Base-by-base conservation (phyloP, 2,888 invertebrate species). In the Drosophila parthenogenetica region DNA sequence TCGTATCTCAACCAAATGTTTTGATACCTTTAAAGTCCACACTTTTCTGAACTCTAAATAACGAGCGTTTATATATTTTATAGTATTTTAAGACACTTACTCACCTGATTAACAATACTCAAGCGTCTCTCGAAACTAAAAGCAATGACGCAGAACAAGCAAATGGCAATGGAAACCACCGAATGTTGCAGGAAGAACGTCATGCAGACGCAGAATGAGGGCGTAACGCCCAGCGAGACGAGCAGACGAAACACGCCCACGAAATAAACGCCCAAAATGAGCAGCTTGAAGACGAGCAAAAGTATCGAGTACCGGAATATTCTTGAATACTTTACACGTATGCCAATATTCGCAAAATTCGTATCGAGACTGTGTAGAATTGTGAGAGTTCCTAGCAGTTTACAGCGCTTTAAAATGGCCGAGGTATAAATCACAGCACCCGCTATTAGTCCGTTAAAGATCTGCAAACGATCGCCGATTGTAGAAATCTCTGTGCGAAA, bases 51-150 rank as follows among this genome's bases (percentile, higher is more conserved):
- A 22, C 5, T 3, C 1, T 22, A 22, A 3, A 5, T 22, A 22
- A 22, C 5, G 4, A 22, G 5, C 3, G 1, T 22, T 22, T 22
- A 22, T 3, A 22, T 22, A 5, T 22, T 5, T 1, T 22, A 22
- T 5, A 5, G 5, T 2, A 5, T 5, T 22, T 22, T 22, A 22
- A n/a, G 8, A 3, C 11, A 63, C 32, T 35, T 14, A 50, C 87
- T 85, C 74, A 92, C 92, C 92, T 91, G 89, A 75, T 92, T 91
- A 11, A 92, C 67, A 67, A 92, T 90, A 19, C 85, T 87, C 68
- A 92, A 72, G 14, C 92, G 90, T 7, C 91, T 79, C 45, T 90
- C 88, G 69, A 91, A 90, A n/a, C 91, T 90, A 45, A 90, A 86
- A 32, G 90, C 86, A 57, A 91, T 76, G 45, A 90, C 89, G 50